phyloP scores from a whole-genome alignment of 2,888 invertebrate genomes.

The Cheilosia soror region DNA sequence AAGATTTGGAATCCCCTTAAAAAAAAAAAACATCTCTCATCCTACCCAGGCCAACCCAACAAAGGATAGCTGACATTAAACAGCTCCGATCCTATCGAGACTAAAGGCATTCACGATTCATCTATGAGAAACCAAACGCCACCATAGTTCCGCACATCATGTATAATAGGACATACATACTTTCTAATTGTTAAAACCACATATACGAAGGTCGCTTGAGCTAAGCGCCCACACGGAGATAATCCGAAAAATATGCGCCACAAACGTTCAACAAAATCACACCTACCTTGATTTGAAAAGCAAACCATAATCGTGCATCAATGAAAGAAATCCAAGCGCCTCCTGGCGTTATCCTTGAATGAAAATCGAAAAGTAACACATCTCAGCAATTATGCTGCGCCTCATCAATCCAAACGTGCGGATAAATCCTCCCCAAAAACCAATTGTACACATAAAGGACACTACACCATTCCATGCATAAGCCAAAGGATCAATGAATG shows the following conservation, averaged over 20 bases:
- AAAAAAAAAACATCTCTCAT: too few species aligned
- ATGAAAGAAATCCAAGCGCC: slow-evolving; percentile 58
- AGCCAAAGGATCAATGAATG: slow-evolving; percentile 65
- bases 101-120: too few species aligned
- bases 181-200: not conserved
- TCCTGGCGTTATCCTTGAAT: slow-evolving; percentile 64
- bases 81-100: too few species aligned
- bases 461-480: not conserved
- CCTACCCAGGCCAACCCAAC: too few species aligned
- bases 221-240: slow-evolving; percentile 28
- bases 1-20: too few species aligned
- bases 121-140: too few species aligned
- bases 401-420: slow-evolving; percentile 19
- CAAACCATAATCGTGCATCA: slow-evolving; percentile 25
- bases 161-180: not conserved
- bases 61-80: too few species aligned
- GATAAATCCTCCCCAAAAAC: slow-evolving; percentile 35
- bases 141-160: not conserved
- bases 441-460: slow-evolving; percentile 18
- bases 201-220: slow-evolving; percentile 32
- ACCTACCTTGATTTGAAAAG: slow-evolving; percentile 25
- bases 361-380: slow-evolving; percentile 37
- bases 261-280: slow-evolving; percentile 16
- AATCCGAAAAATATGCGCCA: slow-evolving; percentile 46
- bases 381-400: slow-evolving; percentile 23